A percentile compares a stretch with the other conserved stretches of the same genome.
These are phyloP conservation scores for Bathynomus jamesi DNA, from an alignment of 1,140 invertebrate genomes.

Conservation along the genomic window DNA sequence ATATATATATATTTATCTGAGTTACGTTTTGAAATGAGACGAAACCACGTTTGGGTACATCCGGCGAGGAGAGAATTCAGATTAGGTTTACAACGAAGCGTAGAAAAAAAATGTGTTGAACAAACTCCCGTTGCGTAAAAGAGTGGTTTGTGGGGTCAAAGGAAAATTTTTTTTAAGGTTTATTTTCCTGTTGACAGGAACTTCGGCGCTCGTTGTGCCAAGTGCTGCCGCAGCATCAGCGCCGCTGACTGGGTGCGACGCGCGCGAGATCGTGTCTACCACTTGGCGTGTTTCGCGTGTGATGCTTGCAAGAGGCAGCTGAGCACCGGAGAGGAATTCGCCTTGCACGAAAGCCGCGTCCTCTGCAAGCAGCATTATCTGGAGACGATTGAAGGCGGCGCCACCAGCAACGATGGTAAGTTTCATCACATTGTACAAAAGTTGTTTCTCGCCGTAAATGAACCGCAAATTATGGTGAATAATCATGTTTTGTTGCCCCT, in stretches of 20 bases:
- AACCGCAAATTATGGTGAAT: too few species aligned
- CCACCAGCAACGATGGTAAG: conserved; percentile 48
- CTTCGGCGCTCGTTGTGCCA: conserved; percentile 92
- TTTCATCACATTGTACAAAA: not conserved
- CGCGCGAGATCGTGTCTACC: conserved; percentile 88
- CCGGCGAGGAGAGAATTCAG: too few species aligned
- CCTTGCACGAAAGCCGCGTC: conserved; percentile 80
- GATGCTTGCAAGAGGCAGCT: conserved; percentile 94
- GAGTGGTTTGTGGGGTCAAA: too few species aligned
- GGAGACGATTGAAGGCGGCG: conserved; percentile 81
- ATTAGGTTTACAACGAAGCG: too few species aligned
- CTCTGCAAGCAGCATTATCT: conserved; percentile 94
- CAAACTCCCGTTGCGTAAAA: too few species aligned
- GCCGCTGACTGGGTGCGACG: conserved; percentile 94
- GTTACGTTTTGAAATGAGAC: too few species aligned
- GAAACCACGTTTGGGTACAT: too few species aligned
- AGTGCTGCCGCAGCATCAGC: conserved; percentile 83
- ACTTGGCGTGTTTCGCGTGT: conserved; percentile 96
- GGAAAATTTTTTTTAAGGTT: not conserved
- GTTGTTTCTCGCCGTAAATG: too few species aligned
- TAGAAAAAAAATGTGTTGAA: too few species aligned
- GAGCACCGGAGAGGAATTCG: conserved; percentile 95
- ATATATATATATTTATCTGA: not conserved
- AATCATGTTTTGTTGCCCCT: too few species aligned
- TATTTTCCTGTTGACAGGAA: conserved; percentile 56